A percentile compares a stretch with the other conserved stretches of the same genome.
Evolutionary conservation across 30 jellyfish, hydroid and myxozoan genomes (phyloP).

Genomic region (Mastigias papua): DNA sequence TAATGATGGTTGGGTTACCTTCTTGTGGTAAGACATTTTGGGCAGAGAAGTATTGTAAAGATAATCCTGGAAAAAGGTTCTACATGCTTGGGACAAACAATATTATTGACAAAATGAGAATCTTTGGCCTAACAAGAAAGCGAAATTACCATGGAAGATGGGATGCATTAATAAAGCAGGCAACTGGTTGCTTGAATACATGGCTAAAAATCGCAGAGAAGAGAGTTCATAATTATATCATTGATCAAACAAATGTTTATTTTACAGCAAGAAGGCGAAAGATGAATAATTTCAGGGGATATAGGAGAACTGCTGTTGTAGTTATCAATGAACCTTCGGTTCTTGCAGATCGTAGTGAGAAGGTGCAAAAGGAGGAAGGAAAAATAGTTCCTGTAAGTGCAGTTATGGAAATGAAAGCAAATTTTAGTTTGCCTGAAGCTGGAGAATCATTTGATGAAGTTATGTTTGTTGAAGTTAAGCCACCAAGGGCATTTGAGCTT

Average conservation of each 20-base stretch:
- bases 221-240: conserved; percentile 86
- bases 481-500: conserved; percentile 77
- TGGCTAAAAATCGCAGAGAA: conserved; percentile 88
- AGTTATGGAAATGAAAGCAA: conserved; percentile 96
- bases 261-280: conserved; percentile 94
- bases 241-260: conserved; percentile 98
- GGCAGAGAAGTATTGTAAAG: conserved; percentile 89
- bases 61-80: conserved; percentile 85
- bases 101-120: conserved; percentile 92
- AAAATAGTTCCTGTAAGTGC: conserved; percentile 93
- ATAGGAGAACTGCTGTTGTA: conserved; percentile 92
- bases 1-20: conserved; percentile 99
- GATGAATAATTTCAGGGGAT: conserved; percentile 88
- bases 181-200: conserved; percentile 84
- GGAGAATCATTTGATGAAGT: conserved; percentile 98
- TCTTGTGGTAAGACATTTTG: conserved; percentile 95
- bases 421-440: conserved; percentile 91
- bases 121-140: conserved; percentile 81
- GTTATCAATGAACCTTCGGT: conserved; percentile 77
- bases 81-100: conserved; percentile 93
- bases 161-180: conserved; percentile 97
- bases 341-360: conserved; percentile 77
- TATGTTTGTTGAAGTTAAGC: conserved; percentile 75
- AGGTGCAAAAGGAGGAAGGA: conserved; percentile 89
- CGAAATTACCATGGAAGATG: conserved; percentile 98